Conservation (phyloP, 2,888 invertebrate genomes). For the Cheilosia grossa region DNA sequence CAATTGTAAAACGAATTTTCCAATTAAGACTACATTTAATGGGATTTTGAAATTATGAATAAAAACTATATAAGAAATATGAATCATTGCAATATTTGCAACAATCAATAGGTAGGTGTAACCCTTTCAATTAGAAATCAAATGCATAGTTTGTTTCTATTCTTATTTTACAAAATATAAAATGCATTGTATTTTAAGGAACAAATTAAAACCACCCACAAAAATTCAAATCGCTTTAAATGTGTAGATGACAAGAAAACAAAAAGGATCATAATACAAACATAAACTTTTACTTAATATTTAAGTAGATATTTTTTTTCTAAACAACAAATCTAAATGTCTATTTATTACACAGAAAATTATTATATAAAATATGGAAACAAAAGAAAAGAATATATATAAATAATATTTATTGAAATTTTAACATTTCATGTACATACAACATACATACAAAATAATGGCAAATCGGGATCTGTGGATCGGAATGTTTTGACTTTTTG, state of each 20-base stretch:
- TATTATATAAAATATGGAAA: constrained; percentile 41
- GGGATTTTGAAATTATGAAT: constrained; percentile 20
- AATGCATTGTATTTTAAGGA: constrained; percentile 26
- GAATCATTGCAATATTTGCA: constrained; percentile 68
- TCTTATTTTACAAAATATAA: constrained; percentile 30
- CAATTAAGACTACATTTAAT: constrained; percentile 25
- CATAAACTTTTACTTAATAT: constrained; percentile 65
- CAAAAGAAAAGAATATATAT: constrained; percentile 9
- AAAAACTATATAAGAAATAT: constrained; percentile 22
- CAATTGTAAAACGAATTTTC: constrained; percentile 25
- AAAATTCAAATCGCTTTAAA: constrained; percentile 73
- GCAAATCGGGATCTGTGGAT: constrained; percentile 31
- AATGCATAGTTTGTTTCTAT: background rate
- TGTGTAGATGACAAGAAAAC: constrained; percentile 63
- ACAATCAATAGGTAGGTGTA: constrained; percentile 51
- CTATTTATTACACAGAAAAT: constrained; percentile 70
- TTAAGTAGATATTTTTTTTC: constrained; percentile 73
- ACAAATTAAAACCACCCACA: constrained; percentile 68
- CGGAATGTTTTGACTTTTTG: constrained; percentile 4
- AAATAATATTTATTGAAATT: constrained; percentile 66
- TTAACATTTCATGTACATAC: constrained; percentile 62
- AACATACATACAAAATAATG: constrained; percentile 19
- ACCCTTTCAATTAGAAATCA: constrained; percentile 3
- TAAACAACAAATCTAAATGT: constrained; percentile 67
- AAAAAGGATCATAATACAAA: constrained; percentile 11